Percentiles rank a stretch among this genome's conserved stretches.
These are phyloP conservation scores for Atherinomorus stipes DNA, from an alignment of 2,113 vertebrate species.

Conservation along the genomic window DNA sequence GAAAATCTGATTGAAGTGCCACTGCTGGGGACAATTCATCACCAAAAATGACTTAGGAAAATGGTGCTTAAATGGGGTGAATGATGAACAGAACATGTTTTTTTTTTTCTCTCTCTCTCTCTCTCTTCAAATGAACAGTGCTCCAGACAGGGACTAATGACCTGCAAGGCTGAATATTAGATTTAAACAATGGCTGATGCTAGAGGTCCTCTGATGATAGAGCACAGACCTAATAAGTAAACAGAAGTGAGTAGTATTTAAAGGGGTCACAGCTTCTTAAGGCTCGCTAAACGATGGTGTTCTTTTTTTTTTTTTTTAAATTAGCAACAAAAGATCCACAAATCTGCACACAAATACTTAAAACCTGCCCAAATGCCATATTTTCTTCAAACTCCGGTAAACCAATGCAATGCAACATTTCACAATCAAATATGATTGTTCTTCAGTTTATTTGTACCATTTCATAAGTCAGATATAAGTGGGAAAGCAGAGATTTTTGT, in stretches of 20 bases:
- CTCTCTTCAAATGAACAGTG: slow-evolving; percentile 77
- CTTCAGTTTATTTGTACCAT: neutral
- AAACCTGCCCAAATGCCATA: neutral
- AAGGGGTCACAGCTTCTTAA: slow-evolving; percentile 27
- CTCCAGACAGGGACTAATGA: slow-evolving; percentile 73
- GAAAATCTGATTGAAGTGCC: slow-evolving; percentile 81
- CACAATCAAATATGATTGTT: slow-evolving; percentile 9
- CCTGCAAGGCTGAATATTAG: slow-evolving; percentile 60
- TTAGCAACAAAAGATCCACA: neutral
- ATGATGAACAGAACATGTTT: slow-evolving; percentile 78
- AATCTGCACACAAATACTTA: neutral
- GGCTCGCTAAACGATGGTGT: slow-evolving; percentile 9
- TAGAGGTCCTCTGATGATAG: slow-evolving; percentile 55
- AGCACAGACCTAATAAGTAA: slow-evolving; percentile 49
- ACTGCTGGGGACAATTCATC: slow-evolving; percentile 80
- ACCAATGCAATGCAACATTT: neutral
- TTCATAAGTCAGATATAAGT: slow-evolving; percentile 27
- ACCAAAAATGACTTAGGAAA: slow-evolving; percentile 75
- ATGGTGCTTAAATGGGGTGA: slow-evolving; percentile 81
- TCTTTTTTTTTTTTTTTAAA: neutral
- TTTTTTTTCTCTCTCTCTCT: slow-evolving; percentile 77
- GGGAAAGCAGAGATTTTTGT: neutral
- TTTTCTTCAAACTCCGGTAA: neutral
- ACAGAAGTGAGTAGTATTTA: slow-evolving; percentile 29
- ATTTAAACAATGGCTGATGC: slow-evolving; percentile 62